Conservation (phyloP, 2,888 invertebrate genomes). For the Geotrupes spiniger region DNA sequence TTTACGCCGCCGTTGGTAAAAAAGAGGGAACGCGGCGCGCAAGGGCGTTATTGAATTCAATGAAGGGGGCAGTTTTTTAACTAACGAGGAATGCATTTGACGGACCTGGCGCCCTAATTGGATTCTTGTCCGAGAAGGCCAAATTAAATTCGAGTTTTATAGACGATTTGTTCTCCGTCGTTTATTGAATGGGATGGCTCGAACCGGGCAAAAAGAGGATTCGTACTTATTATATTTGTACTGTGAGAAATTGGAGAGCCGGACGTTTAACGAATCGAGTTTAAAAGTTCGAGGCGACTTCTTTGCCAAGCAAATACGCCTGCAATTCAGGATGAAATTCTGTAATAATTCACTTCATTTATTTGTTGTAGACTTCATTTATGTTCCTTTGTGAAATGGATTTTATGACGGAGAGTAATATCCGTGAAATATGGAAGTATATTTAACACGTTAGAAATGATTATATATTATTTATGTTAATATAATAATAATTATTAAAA, state of each 20-base stretch:
- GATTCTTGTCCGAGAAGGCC: conserved; percentile 39
- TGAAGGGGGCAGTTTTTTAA: conserved; percentile 29
- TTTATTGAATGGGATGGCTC: conserved; percentile 36
- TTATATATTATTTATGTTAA: too few species aligned
- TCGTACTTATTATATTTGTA: conserved; percentile 4
- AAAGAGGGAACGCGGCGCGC: conserved; percentile 3
- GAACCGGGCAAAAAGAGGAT: not conserved
- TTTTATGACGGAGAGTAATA: too few species aligned
- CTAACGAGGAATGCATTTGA: conserved; percentile 43
- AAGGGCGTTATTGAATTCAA: conserved; percentile 18
- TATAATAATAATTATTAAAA: too few species aligned
- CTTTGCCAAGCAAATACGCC: too few species aligned
- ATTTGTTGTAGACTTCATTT: too few species aligned
- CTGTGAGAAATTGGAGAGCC: not conserved
- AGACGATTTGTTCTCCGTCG: conserved; percentile 41
- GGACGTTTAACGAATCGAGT: not conserved
- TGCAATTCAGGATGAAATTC: too few species aligned
- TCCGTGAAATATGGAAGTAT: too few species aligned
- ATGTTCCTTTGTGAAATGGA: too few species aligned
- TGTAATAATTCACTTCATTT: too few species aligned
- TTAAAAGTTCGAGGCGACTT: not conserved
- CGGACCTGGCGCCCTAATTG: conserved; percentile 42
- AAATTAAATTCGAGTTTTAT: conserved; percentile 47
- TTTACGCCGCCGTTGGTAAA: not conserved
- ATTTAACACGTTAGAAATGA: too few species aligned